Percentiles rank a stretch among this genome's conserved stretches.
Conservation (phyloP, 2,797 vertebrate genomes). For the Hoplostethus atlanticus region DNA sequence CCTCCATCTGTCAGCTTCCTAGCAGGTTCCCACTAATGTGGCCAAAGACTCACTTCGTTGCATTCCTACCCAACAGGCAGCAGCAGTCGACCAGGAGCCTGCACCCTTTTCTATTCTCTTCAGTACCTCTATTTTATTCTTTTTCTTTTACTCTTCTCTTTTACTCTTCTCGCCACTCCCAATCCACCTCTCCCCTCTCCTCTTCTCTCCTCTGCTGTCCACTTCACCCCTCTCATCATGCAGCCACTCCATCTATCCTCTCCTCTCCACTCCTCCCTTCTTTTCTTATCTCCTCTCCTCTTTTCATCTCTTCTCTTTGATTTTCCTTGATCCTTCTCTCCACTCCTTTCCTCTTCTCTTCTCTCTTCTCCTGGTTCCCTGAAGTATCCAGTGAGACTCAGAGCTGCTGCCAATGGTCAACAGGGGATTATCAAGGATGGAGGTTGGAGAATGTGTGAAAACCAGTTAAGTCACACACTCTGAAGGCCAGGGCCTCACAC, state of each 20-base stretch:
- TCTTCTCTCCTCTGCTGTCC: not conserved
- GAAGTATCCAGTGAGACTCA: slow-evolving; percentile 59
- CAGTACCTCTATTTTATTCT: not conserved
- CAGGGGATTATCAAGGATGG: slow-evolving; percentile 66
- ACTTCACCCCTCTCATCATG: not conserved
- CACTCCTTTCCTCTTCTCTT: slow-evolving; percentile 28
- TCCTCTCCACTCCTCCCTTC: not conserved
- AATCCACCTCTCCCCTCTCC: not conserved
- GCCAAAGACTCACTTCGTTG: slow-evolving; percentile 69
- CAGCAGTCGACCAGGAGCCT: slow-evolving; percentile 20
- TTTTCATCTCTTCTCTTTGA: not conserved
- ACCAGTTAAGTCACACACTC: slow-evolving; percentile 62
- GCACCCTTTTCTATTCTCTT: slow-evolving; percentile 8
- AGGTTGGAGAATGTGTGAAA: slow-evolving; percentile 72
- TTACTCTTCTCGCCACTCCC: not conserved
- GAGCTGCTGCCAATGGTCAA: slow-evolving; percentile 61
- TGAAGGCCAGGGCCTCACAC: slow-evolving; percentile 15
- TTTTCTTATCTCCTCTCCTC: not conserved
- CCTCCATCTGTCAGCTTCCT: slow-evolving; percentile 79
- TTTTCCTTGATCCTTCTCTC: not conserved
- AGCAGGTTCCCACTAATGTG: slow-evolving; percentile 79
- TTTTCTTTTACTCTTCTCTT: not conserved
- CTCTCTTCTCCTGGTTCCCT: slow-evolving; percentile 31
- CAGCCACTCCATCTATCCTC: not conserved
- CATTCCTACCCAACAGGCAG: slow-evolving; percentile 63